Percentiles rank a stretch among this genome's conserved stretches.
Conservation (phyloP, 2,797 vertebrate genomes). For the Enteromius treurensis region DNA sequence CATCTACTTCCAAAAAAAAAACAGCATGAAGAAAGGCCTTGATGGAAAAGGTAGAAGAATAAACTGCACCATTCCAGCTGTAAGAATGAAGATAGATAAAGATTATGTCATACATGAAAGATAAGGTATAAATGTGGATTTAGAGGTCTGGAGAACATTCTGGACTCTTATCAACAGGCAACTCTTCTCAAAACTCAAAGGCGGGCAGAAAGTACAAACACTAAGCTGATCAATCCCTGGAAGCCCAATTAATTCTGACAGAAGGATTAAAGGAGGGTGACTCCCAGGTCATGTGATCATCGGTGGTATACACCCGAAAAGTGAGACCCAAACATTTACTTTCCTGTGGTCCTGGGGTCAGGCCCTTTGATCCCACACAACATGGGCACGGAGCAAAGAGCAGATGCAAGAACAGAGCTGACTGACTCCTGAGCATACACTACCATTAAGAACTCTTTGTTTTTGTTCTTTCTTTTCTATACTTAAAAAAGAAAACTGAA, state of each 20-base stretch:
- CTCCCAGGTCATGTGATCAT: slow-evolving; percentile 73
- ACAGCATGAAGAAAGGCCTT: slow-evolving; percentile 16
- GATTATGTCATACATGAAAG: slow-evolving; percentile 43
- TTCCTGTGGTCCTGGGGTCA: slow-evolving; percentile 52
- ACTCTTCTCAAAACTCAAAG: slow-evolving; percentile 23
- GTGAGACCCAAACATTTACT: slow-evolving; percentile 55
- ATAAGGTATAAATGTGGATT: slow-evolving; percentile 50
- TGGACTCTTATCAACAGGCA: slow-evolving; percentile 53
- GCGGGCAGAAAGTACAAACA: slow-evolving; percentile 43
- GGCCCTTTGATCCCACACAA: slow-evolving; percentile 42
- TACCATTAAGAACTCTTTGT: neutral
- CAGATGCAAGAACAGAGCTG: slow-evolving; percentile 18
- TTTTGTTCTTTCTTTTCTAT: neutral
- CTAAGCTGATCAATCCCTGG: slow-evolving; percentile 70
- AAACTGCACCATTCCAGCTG: slow-evolving; percentile 16
- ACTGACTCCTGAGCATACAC: slow-evolving; percentile 14
- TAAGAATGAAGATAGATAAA: neutral
- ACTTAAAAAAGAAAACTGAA: neutral
- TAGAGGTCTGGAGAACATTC: slow-evolving; percentile 56
- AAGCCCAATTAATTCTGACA: slow-evolving; percentile 79
- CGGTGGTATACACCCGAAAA: slow-evolving; percentile 65
- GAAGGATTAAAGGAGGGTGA: slow-evolving; percentile 74
- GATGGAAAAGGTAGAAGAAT: slow-evolving; percentile 31
- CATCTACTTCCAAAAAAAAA: neutral
- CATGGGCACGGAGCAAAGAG: neutral